Conservation (phyloP, 2,113 vertebrate species). For the Orycteropus afer region DNA sequence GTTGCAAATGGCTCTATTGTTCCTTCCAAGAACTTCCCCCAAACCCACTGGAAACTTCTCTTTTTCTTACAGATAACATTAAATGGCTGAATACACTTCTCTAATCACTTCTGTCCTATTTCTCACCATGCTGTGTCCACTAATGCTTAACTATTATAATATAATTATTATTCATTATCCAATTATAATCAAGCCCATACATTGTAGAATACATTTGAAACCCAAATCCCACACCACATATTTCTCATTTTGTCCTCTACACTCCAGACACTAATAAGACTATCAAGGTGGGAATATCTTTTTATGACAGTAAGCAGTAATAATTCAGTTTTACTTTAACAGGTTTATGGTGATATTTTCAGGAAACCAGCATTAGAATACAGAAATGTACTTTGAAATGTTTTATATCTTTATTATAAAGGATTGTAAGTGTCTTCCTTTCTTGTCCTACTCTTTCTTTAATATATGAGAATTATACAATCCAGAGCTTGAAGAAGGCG, state of each 20-base stretch:
- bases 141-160: not conserved
- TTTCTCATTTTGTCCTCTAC: not conserved
- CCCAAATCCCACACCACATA: not conserved
- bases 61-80: not conserved
- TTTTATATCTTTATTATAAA: not conserved
- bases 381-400: not conserved
- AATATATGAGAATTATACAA: not conserved
- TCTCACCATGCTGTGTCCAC: not conserved
- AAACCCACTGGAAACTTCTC: not conserved
- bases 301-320: not conserved
- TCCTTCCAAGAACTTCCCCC: not conserved
- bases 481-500: not conserved
- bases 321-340: not conserved
- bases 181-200: not conserved
- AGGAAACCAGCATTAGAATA: not conserved
- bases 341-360: not conserved
- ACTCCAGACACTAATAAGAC: not conserved
- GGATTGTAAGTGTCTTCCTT: not conserved
- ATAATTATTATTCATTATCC: not conserved
- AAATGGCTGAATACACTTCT: not conserved
- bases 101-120: not conserved
- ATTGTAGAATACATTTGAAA: not conserved
- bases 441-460: not conserved
- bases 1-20: not conserved
- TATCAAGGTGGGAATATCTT: not conserved